phyloP scores from a whole-genome alignment of 2,797 vertebrate species.

The Pyrocephalus nanus region DNA sequence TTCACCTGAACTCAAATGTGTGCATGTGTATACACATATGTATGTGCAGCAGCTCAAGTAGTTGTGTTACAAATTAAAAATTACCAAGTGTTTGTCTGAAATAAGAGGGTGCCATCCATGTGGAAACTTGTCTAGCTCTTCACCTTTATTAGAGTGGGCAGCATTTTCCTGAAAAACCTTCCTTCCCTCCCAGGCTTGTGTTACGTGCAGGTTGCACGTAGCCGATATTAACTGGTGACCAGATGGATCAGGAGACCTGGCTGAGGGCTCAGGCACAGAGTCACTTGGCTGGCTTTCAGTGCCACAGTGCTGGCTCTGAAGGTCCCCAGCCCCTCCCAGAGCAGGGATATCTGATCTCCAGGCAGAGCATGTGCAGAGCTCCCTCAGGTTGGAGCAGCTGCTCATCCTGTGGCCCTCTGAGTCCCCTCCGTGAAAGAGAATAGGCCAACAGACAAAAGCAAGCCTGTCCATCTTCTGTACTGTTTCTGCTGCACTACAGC shows the following conservation, averaged over 20 bases:
- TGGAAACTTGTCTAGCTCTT: background rate
- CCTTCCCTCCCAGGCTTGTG: background rate
- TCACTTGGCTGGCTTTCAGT: background rate
- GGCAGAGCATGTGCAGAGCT: background rate
- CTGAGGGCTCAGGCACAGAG: background rate
- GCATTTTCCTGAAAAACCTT: background rate
- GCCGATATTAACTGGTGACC: background rate
- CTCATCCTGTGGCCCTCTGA: background rate
- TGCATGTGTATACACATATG: accelerated
- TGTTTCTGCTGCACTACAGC: background rate
- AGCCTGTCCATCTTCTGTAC: background rate
- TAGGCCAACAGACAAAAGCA: background rate
- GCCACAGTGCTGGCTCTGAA: background rate
- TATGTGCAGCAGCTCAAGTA: background rate
- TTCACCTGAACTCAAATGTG: background rate
- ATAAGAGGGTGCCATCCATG: background rate
- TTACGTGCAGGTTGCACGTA: accelerated
- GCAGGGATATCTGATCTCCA: background rate
- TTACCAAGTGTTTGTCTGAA: background rate
- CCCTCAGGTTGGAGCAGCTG: background rate
- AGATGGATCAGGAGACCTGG: background rate
- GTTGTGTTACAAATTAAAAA: background rate
- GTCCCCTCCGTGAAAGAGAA: background rate
- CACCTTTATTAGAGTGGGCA: background rate
- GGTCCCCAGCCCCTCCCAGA: background rate